A percentile compares a stretch with the other conserved stretches of the same genome.
Evolutionary conservation across 2,113 vertebrate genomes (phyloP).

Genomic region (Bettongia penicillata): DNA sequence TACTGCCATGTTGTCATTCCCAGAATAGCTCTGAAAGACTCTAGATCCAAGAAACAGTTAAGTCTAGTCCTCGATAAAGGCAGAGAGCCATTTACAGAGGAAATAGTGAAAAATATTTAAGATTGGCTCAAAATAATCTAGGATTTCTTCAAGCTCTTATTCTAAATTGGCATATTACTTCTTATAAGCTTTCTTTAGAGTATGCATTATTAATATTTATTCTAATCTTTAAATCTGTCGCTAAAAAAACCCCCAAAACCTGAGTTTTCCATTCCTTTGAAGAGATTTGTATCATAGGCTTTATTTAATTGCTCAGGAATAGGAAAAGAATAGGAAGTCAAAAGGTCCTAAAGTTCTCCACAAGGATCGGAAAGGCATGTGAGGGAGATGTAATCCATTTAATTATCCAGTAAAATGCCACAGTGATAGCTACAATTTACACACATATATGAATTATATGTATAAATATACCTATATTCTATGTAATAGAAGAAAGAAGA

Average conservation of each 20-base stretch:
- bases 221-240: conserved; percentile 21
- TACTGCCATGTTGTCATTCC: background rate
- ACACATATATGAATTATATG: background rate
- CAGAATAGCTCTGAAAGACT: background rate
- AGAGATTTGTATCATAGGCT: conserved; percentile 10
- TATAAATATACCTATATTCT: background rate
- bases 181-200: background rate
- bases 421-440: background rate
- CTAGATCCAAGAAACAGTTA: background rate
- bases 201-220: conserved; percentile 9
- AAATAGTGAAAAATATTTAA: background rate
- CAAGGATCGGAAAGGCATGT: background rate
- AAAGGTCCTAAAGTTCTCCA: background rate
- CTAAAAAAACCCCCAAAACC: background rate
- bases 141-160: background rate
- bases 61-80: background rate
- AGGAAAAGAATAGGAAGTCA: background rate
- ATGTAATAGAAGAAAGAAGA: background rate
- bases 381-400: background rate
- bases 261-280: conserved; percentile 10
- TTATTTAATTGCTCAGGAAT: conserved; percentile 14
- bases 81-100: background rate
- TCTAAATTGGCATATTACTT: conserved; percentile 24
- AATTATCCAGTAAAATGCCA: background rate
- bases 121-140: background rate